These are phyloP conservation scores for Picathartes gymnocephalus DNA, from an alignment of 2,113 vertebrate genomes.

Conservation along the genomic window DNA sequence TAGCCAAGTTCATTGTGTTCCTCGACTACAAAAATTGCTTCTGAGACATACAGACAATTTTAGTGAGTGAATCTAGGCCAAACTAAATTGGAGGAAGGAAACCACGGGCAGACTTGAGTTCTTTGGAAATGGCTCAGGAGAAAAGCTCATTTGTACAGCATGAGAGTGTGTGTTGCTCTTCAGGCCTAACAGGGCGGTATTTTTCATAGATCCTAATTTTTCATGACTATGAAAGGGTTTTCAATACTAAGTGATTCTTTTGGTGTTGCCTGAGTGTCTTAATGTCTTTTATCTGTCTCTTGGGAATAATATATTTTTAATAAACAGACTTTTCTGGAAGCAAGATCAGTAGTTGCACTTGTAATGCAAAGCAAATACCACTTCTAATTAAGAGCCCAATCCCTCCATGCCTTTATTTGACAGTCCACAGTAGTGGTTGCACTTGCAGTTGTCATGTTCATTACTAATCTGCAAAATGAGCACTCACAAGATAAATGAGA, in stretches of 20 bases:
- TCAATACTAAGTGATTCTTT: not conserved
- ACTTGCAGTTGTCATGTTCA: conserved; percentile 28
- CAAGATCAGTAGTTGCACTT: not conserved
- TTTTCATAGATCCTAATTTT: not conserved
- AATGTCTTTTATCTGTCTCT: not conserved
- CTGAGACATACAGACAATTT: not conserved
- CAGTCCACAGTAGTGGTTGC: not conserved
- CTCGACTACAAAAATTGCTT: not conserved
- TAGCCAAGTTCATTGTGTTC: not conserved
- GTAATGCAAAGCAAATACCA: conserved; percentile 5
- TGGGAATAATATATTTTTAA: conserved; percentile 24
- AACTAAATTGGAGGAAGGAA: not conserved
- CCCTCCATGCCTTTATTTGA: conserved; percentile 3
- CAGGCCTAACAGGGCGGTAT: not conserved
- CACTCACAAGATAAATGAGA: conserved; percentile 25
- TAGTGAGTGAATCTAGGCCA: not conserved
- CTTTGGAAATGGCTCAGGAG: not conserved
- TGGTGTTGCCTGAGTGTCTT: not conserved
- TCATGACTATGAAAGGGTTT: not conserved
- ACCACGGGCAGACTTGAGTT: not conserved
- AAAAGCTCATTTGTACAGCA: not conserved
- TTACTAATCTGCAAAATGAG: conserved; percentile 35
- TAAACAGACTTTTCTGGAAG: conserved; percentile 24
- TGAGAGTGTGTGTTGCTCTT: not conserved
- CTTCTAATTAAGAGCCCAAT: conserved; percentile 50